Evolutionary conservation across 2,888 invertebrate species (phyloP), one percentile per base, ranked within the genome.

Genomic region (Apamea monoglypha): DNA sequence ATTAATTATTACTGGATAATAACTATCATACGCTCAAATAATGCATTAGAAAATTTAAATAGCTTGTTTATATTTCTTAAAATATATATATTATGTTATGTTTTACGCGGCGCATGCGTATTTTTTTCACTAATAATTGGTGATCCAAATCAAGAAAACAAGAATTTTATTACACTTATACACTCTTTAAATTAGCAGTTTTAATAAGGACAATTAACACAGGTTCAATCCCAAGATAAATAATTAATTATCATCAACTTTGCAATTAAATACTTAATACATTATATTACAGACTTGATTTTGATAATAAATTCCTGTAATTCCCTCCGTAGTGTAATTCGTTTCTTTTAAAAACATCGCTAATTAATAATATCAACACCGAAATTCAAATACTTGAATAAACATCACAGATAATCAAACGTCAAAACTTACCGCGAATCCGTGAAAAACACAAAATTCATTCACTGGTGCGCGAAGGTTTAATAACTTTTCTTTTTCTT

Each of bases 341-440:
- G 18, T 32, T 61, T n/a, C 12, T 44, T 67, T 16, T 21, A 29
- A 44, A 82, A 71, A 76, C 5, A 61, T 25, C 18, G 1, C 3
- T 16, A 36, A 78, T 29, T 29, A 63, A 25, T 7, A 25, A 8
- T 61, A 84, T 32, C 2, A 47, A n/a, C 10, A 16, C 14, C 21
- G 44, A 72, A 74, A 74, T 36, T 0, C 18, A 53, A 63, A 68
- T 63, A 77, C 25, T 47, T 25, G 21, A 66, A 36, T 64, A 50
- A 36, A 66, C 29, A 16, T 29, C 59, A 85, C 29, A 74, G 69
- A 66, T 75, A 82, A 77, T 63, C 8, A 74, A 84, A 84, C 64
- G 50, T 79, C 64, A 76, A 75, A 84, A 84, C 84, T 85, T 86
- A 85, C 84, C 84, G 44, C 47, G 21, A 83, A 71, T 63, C 47